Percentiles rank a stretch among this genome's conserved stretches.
These are phyloP conservation scores for Hyla sarda DNA, from an alignment of 2,113 vertebrate genomes.

Conservation along the genomic window DNA sequence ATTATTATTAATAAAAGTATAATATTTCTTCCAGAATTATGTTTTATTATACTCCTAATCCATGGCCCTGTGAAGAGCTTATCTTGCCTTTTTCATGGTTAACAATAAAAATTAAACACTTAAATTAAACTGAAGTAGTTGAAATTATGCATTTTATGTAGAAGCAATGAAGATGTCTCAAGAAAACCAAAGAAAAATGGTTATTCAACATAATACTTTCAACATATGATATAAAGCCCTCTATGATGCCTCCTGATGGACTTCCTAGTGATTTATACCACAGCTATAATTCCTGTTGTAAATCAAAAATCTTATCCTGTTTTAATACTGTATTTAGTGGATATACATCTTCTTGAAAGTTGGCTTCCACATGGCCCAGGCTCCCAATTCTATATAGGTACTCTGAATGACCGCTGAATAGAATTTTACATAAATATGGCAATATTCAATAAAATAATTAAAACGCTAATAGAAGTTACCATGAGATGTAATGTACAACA, in stretches of 20 bases:
- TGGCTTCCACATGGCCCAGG: neutral
- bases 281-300: neutral
- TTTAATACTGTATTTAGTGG: conserved; percentile 3
- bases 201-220: conserved; percentile 42
- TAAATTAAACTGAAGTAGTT: conserved; percentile 51
- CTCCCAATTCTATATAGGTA: neutral
- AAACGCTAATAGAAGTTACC: too few species aligned
- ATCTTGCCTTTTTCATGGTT: conserved; percentile 52
- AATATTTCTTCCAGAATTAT: conserved; percentile 46
- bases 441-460: too few species aligned
- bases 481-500: too few species aligned
- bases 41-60: conserved; percentile 50
- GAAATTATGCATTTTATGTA: conserved; percentile 55
- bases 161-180: conserved; percentile 48
- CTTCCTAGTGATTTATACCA: neutral
- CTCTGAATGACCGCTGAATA: neutral
- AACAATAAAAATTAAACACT: conserved; percentile 56
- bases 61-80: conserved; percentile 46
- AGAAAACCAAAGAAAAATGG: conserved; percentile 45
- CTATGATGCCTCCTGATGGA: conserved; percentile 8
- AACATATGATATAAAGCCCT: conserved; percentile 47
- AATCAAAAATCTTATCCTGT: neutral
- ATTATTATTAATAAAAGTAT: conserved; percentile 51
- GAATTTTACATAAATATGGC: neutral
- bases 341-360: neutral